Base-by-base conservation (phyloP, 1,140 invertebrate species). In the Protaetia brevitarsis region DNA sequence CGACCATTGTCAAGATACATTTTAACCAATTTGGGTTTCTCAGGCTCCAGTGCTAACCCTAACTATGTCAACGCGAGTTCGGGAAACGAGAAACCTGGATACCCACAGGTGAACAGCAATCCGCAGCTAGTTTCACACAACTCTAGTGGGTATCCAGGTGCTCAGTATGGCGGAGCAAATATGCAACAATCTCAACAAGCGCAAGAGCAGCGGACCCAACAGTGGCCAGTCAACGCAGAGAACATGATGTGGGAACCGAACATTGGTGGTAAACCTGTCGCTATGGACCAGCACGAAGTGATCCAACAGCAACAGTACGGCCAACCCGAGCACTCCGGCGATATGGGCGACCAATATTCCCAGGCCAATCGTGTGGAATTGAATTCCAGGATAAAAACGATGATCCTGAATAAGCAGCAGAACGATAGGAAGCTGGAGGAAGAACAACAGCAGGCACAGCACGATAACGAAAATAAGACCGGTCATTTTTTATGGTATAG, bases 61-160 rank as follows among this genome's bases (percentile, higher is more conserved):
- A 82, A 68, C 81, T 83, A 74, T 65, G 76, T 66, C n/a, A 57
- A 31, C 19, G 82, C 82, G 74, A 83, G 88, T 88, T 92, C 91
- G 91, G 92, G 91, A 94, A 94, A 94, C 92, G 91, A 88, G 88
- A 89, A 90, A 89, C 92, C 92, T 94, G 92, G 92, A 85, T 94
- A 94, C 89, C 91, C 91, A 89, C 90, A 88, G 82, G 86, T 90
- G 89, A 91, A 89, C 89, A 89, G 88, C 88, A 89, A 88, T 89
- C 90, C 90, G 84, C 89, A 88, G 91, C 91, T 90, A 84, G 83
- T 79, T 92, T 94, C 89, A 93, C 91, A 90, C 87, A 92, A 87
- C 89, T 94, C 91, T 93, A 93, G 89, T 88, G 90, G 91, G 86
- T 92, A 93, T 87, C 85, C 91, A 90, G 91, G 90, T 89, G 73